Conservation (phyloP, 2,888 invertebrate species). For the Quadroppia sp. region DNA sequence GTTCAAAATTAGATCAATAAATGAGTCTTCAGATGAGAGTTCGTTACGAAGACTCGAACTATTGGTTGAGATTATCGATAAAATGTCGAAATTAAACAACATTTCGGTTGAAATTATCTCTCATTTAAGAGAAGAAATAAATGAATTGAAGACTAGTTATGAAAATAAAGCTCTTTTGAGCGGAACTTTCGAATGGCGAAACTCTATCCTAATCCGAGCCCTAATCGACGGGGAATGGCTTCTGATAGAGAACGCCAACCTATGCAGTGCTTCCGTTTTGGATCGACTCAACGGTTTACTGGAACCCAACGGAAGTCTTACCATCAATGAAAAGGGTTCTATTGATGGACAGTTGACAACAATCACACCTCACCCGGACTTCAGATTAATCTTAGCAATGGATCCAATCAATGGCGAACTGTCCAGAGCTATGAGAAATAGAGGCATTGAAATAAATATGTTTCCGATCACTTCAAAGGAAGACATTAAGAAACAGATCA, state of each 20-base stretch:
- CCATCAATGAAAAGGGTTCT: slow-evolving; percentile 86
- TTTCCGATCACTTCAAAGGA: slow-evolving; percentile 46
- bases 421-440: slow-evolving; percentile 95
- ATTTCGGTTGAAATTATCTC: neutral
- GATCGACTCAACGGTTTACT: slow-evolving; percentile 92
- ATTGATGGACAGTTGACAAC: slow-evolving; percentile 65
- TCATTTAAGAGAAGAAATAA: neutral
- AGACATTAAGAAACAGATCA: slow-evolving; percentile 10
- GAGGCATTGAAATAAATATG: slow-evolving; percentile 85
- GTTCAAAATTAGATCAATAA: slow-evolving; percentile 16
- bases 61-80: slow-evolving; percentile 12
- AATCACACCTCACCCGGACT: slow-evolving; percentile 79
- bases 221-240: slow-evolving; percentile 77
- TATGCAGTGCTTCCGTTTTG: slow-evolving; percentile 89
- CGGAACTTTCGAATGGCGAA: slow-evolving; percentile 89
- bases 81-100: neutral
- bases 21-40: neutral
- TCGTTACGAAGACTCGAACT: neutral
- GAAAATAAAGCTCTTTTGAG: slow-evolving; percentile 44
- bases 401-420: slow-evolving; percentile 93
- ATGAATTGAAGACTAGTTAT: neutral
- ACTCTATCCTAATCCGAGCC: slow-evolving; percentile 79
- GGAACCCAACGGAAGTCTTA: slow-evolving; percentile 84
- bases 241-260: slow-evolving; percentile 84
- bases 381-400: slow-evolving; percentile 88